Conservation (phyloP, 1,140 invertebrate species). For the Neelides sp. region DNA sequence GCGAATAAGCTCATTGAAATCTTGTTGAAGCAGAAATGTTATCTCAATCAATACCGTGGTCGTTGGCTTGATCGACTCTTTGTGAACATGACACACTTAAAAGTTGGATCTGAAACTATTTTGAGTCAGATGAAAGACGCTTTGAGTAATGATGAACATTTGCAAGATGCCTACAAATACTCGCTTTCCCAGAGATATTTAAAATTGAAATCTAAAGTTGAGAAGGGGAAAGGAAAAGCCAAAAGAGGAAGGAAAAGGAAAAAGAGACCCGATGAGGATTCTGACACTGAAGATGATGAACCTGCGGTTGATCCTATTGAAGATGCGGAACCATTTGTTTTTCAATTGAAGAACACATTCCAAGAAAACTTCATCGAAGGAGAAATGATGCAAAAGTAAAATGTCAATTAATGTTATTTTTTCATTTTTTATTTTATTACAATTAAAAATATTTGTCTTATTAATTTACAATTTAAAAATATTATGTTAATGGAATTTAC, state of each 20-base stretch:
- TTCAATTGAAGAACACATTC: not conserved
- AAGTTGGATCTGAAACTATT: no score
- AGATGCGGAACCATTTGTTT: constrained; percentile 26
- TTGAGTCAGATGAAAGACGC: constrained; percentile 30
- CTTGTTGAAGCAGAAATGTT: constrained; percentile 38
- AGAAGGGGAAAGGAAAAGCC: constrained; percentile 20
- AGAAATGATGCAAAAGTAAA: constrained; percentile 12
- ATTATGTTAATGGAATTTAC: no score
- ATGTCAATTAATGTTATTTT: not conserved
- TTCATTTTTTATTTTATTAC: constrained; percentile 1
- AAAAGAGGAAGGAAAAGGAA: not conserved
- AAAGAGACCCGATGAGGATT: not conserved
- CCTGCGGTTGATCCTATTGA: not conserved
- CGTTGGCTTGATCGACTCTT: constrained; percentile 44
- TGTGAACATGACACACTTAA: constrained; percentile 44
- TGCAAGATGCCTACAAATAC: constrained; percentile 4
- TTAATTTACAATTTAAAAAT: no score
- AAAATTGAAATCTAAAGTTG: not conserved
- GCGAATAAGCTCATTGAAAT: constrained; percentile 39
- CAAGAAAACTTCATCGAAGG: constrained; percentile 7
- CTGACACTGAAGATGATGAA: not conserved
- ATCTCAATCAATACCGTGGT: constrained; percentile 38
- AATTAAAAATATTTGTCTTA: no score
- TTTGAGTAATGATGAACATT: constrained; percentile 4
- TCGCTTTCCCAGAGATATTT: constrained; percentile 34